Percentiles rank a stretch among this genome's conserved stretches.
Conservation (phyloP, 2,888 invertebrate genomes). For the Ichneumon xanthorius region DNA sequence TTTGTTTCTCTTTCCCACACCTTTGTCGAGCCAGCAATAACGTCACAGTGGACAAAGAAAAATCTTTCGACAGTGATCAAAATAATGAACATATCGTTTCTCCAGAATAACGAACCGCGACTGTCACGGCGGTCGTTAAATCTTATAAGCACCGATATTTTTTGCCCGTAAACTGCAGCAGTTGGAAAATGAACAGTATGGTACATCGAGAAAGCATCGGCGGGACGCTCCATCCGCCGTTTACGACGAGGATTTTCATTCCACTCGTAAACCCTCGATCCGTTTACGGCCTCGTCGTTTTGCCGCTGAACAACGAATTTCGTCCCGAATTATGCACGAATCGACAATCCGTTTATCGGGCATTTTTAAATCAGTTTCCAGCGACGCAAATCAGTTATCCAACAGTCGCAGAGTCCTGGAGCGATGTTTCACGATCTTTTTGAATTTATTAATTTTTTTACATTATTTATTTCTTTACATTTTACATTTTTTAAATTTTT, state of each 20-base stretch:
- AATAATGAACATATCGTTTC: not conserved
- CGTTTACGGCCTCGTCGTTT: conserved; percentile 3
- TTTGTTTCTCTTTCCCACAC: not conserved
- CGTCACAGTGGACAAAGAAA: not conserved
- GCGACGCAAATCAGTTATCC: conserved; percentile 9
- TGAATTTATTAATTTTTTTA: not conserved
- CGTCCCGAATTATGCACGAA: not conserved
- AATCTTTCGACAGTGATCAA: not conserved
- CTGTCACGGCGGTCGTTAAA: conserved; percentile 12
- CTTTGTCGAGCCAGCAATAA: not conserved
- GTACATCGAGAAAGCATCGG: not conserved
- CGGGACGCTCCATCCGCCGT: conserved; percentile 1
- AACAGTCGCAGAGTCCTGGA: not conserved
- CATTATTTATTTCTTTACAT: too few relatives aligned
- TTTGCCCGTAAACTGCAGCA: not conserved
- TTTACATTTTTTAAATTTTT: too few relatives aligned
- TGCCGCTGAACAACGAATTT: conserved; percentile 15
- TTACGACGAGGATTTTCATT: conserved; percentile 34
- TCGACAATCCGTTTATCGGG: not conserved
- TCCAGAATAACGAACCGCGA: not conserved
- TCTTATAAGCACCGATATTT: conserved; percentile 10
- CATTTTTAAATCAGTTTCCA: conserved; percentile 9
- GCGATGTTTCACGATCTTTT: not conserved
- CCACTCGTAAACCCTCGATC: conserved; percentile 18
- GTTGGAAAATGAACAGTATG: not conserved